Percentiles rank a stretch among this genome's conserved stretches.
phyloP scores from a whole-genome alignment of 2,797 vertebrate species.

The Micropoecilia bifurca region DNA sequence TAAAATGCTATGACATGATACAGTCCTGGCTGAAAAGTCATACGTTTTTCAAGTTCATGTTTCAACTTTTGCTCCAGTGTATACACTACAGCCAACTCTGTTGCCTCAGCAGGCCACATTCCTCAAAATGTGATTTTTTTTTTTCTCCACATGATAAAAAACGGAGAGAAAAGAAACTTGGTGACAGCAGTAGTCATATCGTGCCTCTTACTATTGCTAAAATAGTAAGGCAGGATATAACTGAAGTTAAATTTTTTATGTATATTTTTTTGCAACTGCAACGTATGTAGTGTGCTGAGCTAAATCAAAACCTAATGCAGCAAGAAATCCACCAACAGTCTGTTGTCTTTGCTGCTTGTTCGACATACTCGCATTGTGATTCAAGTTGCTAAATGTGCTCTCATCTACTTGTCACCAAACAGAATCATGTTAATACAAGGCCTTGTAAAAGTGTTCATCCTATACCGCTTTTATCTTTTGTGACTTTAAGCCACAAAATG shows the following conservation, averaged over 20 bases:
- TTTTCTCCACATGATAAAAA: neutral
- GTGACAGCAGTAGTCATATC: neutral
- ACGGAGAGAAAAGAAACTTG: neutral
- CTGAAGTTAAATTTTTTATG: neutral
- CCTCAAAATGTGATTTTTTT: neutral
- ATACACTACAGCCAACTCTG: neutral
- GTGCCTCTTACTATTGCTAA: no score
- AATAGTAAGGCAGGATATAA: neutral
- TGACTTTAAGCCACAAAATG: neutral
- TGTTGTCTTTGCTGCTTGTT: neutral
- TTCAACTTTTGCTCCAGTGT: neutral
- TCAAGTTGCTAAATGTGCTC: neutral
- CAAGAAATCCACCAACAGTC: neutral
- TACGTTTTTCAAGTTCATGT: neutral
- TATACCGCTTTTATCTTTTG: neutral
- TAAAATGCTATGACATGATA: neutral
- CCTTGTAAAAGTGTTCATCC: neutral
- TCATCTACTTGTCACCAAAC: neutral
- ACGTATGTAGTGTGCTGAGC: neutral
- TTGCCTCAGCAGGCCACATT: neutral
- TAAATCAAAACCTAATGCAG: neutral
- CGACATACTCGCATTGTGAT: neutral
- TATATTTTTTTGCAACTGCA: neutral
- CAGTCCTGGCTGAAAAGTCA: neutral
- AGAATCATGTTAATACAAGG: neutral